phyloP scores from a whole-genome alignment of 2,888 invertebrate genomes.

The Lasioglossum figueresi region DNA sequence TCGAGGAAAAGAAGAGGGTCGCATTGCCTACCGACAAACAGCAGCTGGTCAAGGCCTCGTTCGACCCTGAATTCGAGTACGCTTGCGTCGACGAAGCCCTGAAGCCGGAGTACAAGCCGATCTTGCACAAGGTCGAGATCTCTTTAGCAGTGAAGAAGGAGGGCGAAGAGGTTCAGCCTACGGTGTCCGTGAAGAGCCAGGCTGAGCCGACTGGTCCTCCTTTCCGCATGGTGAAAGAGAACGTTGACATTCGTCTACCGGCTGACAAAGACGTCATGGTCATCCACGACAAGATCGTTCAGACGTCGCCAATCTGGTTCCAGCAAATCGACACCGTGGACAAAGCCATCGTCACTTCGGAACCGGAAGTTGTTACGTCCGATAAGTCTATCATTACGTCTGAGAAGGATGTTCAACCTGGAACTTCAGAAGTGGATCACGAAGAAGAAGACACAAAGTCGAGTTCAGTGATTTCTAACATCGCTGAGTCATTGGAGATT shows the following conservation, averaged over 20 bases:
- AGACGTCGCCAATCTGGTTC: constrained; percentile 64
- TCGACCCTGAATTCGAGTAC: constrained; percentile 39
- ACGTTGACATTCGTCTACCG: constrained; percentile 78
- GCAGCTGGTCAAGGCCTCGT: constrained; percentile 50
- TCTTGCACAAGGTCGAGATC: constrained; percentile 79
- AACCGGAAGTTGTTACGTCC: constrained; percentile 67
- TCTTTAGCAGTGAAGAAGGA: constrained; percentile 76
- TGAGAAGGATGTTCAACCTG: constrained; percentile 62
- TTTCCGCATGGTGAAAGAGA: constrained; percentile 75
- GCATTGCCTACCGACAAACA: constrained; percentile 36
- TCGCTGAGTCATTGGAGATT: constrained; percentile 86
- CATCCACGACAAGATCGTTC: constrained; percentile 75
- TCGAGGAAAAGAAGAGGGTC: neutral
- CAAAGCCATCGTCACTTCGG: constrained; percentile 23
- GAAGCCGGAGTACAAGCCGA: constrained; percentile 69
- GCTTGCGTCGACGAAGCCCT: constrained; percentile 56
- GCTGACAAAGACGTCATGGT: constrained; percentile 72
- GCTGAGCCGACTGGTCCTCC: constrained; percentile 70
- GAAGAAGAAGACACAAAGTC: constrained; percentile 70
- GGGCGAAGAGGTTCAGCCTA: constrained; percentile 68
- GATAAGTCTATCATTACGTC: constrained; percentile 52
- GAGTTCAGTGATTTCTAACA: constrained; percentile 83
- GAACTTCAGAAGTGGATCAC: constrained; percentile 58
- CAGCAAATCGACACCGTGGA: constrained; percentile 55
- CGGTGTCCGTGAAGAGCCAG: constrained; percentile 76